Percentiles rank a stretch among this genome's conserved stretches.
These are phyloP conservation scores for Mormyrops boulengeri DNA, from an alignment of 2,797 vertebrate genomes.

Conservation along the genomic window DNA sequence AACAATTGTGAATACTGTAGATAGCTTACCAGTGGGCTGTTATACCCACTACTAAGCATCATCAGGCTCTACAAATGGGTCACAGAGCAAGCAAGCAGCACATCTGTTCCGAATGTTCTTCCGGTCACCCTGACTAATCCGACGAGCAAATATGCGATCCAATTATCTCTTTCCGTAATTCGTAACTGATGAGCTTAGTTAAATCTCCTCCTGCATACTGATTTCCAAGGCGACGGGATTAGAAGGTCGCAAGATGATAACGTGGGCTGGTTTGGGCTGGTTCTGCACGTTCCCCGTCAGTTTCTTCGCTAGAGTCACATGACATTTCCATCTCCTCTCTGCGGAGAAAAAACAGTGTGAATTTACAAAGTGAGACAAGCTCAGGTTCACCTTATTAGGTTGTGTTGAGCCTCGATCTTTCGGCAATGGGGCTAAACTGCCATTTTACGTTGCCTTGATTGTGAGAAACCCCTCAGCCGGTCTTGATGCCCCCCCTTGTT, in stretches of 20 bases:
- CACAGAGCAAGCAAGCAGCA: not conserved
- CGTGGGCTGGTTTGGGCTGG: not conserved
- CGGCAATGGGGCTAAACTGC: not conserved
- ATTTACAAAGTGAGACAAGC: not conserved
- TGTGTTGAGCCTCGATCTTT: too few relatives aligned
- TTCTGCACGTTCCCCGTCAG: not conserved
- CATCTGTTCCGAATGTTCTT: not conserved
- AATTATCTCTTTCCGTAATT: slow-evolving; percentile 9
- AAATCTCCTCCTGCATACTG: not conserved
- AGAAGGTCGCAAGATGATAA: not conserved
- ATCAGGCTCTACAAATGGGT: not conserved
- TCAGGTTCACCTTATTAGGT: not conserved
- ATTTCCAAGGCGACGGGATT: slow-evolving; percentile 3
- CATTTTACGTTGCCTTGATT: not conserved
- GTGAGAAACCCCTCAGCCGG: not conserved
- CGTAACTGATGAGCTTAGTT: slow-evolving; percentile 10
- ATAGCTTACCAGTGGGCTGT: not conserved
- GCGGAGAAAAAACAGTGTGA: not conserved
- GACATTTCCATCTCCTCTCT: not conserved
- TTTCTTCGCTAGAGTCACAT: not conserved
- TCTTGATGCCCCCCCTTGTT: not conserved
- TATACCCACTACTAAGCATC: not conserved
- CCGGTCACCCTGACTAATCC: slow-evolving; percentile 11
- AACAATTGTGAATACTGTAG: not conserved
- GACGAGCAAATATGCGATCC: not conserved